Evolutionary conservation across 2,797 vertebrate species (phyloP).

Genomic region (Sebastes iracundus): DNA sequence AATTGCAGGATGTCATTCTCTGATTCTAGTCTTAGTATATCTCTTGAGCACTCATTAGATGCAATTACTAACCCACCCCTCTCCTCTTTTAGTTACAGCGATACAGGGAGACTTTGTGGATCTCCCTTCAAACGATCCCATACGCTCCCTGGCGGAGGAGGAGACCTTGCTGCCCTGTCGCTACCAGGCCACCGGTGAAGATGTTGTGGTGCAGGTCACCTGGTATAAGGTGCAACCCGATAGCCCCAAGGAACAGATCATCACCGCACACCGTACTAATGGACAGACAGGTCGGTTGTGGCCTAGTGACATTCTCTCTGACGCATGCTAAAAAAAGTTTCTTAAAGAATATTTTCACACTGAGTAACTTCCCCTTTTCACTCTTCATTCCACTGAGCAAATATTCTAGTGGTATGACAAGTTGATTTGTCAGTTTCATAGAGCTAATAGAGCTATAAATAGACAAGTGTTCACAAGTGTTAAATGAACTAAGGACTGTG

Average conservation of each 20-base stretch:
- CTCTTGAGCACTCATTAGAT: background rate
- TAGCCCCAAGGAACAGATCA: conserved; percentile 71
- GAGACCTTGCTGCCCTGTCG: conserved; percentile 83
- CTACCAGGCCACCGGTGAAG: conserved; percentile 39
- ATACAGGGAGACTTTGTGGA: conserved; percentile 56
- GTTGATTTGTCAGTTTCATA: background rate
- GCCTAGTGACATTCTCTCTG: background rate
- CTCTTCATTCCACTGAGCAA: background rate
- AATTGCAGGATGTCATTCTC: background rate
- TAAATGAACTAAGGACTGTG: background rate
- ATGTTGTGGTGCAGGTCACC: conserved; percentile 82
- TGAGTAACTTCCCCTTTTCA: background rate
- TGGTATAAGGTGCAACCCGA: conserved; percentile 79
- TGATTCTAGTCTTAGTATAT: background rate
- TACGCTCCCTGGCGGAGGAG: conserved; percentile 68
- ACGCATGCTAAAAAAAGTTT: background rate
- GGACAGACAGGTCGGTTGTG: conserved; percentile 72
- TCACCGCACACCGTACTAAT: conserved; percentile 48
- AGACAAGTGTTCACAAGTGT: background rate
- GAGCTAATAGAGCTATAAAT: background rate
- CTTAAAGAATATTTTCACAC: background rate
- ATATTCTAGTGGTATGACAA: background rate
- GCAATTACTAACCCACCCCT: background rate
- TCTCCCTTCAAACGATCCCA: background rate
- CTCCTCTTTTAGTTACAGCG: conserved; percentile 35